Percentiles rank a stretch among this genome's conserved stretches.
Evolutionary conservation across 2,888 invertebrate species (phyloP).

Genomic region (Nomada fucata): DNA sequence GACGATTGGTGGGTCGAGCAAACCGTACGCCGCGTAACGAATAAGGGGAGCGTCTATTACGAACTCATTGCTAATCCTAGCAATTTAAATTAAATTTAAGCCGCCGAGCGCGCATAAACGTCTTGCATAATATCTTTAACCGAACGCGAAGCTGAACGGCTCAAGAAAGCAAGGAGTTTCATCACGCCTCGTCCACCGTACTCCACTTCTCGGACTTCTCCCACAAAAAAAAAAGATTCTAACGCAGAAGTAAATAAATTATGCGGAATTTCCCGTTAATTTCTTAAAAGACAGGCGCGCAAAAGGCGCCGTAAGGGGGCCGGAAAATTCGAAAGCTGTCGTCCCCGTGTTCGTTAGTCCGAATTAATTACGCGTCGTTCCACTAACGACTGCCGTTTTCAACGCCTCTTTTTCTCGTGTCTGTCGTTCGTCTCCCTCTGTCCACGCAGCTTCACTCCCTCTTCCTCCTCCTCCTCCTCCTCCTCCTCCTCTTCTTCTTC

Average conservation of each 20-base stretch:
- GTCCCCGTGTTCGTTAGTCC: slow-evolving; percentile 75
- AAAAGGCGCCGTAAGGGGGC: slow-evolving; percentile 15
- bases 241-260: slow-evolving; percentile 8
- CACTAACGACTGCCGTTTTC: slow-evolving; percentile 79
- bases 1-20: no score
- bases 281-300: slow-evolving; percentile 16
- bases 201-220: no score
- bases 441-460: slow-evolving; percentile 13
- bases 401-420: slow-evolving; percentile 77
- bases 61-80: no score
- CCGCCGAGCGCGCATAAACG: background rate
- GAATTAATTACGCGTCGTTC: slow-evolving; percentile 79
- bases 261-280: slow-evolving; percentile 14
- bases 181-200: background rate
- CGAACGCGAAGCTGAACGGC: background rate
- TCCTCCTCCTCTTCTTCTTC: slow-evolving; percentile 2
- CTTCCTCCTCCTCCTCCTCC: slow-evolving; percentile 3
- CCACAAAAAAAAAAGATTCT: background rate
- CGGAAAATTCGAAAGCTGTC: slow-evolving; percentile 57
- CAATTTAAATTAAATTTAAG: no score
- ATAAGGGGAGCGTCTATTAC: no score
- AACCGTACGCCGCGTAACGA: no score
- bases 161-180: background rate
- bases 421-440: slow-evolving; percentile 37
- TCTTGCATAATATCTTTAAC: no score